These are phyloP conservation scores for Aporophyla lueneburgensis DNA, from an alignment of 2,888 invertebrate genomes.

Conservation along the genomic window DNA sequence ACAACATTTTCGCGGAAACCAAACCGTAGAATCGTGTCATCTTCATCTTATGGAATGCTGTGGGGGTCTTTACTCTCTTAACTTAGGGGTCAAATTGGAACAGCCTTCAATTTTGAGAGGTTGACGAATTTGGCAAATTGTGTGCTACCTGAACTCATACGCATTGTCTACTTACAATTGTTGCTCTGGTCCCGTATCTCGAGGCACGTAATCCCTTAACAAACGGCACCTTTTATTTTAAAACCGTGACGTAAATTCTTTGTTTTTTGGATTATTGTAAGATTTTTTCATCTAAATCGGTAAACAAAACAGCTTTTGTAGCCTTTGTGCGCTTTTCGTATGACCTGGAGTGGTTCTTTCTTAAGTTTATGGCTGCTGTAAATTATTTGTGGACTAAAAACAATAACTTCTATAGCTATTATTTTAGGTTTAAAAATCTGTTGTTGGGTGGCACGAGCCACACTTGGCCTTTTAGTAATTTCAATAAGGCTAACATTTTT, in stretches of 20 bases:
- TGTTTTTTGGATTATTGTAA: slow-evolving; percentile 77
- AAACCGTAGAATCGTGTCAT: slow-evolving; percentile 54
- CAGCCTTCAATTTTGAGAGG: slow-evolving; percentile 45
- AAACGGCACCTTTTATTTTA: slow-evolving; percentile 86
- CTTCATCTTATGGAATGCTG: slow-evolving; percentile 20
- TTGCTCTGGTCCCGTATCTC: slow-evolving; percentile 77
- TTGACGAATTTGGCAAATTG: slow-evolving; percentile 72
- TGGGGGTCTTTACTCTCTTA: slow-evolving; percentile 32
- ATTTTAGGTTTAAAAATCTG: slow-evolving; percentile 38
- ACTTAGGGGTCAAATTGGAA: slow-evolving; percentile 61
- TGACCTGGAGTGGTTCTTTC: slow-evolving; percentile 68
- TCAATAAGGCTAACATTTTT: not conserved
- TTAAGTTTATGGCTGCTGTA: slow-evolving; percentile 69
- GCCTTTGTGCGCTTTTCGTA: slow-evolving; percentile 62
- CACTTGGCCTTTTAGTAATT: slow-evolving; percentile 44
- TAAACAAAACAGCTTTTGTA: slow-evolving; percentile 75
- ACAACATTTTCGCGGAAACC: slow-evolving; percentile 76
- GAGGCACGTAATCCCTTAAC: slow-evolving; percentile 84
- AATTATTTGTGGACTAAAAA: slow-evolving; percentile 70
- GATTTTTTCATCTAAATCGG: slow-evolving; percentile 67
- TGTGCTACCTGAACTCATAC: slow-evolving; percentile 85
- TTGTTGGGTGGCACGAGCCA: slow-evolving; percentile 71
- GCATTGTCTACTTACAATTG: slow-evolving; percentile 84
- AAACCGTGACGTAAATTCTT: slow-evolving; percentile 84
- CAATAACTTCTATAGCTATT: slow-evolving; percentile 60